Percentiles rank a stretch among this genome's conserved stretches.
These are phyloP conservation scores for Drosophila neocordata DNA, from an alignment of 1,140 invertebrate genomes.

Conservation along the genomic window DNA sequence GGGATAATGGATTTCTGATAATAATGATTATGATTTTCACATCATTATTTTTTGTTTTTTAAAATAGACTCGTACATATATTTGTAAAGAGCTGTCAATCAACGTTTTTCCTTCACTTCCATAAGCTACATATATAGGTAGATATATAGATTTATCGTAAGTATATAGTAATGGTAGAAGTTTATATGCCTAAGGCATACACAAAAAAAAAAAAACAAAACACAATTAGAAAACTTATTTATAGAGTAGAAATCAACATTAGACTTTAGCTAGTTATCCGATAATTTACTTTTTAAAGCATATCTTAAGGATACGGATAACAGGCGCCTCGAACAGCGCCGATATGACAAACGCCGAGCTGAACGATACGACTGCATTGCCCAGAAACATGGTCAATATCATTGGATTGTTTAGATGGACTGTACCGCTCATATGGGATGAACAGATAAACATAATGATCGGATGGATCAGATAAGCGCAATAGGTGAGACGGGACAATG, in stretches of 20 bases:
- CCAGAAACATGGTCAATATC: constrained; percentile 89
- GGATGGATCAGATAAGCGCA: constrained; percentile 95
- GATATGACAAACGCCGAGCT: constrained; percentile 90
- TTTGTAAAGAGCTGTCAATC: not conserved
- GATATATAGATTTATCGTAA: not conserved
- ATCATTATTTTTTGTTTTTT: not conserved
- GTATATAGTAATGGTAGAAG: constrained; percentile 13
- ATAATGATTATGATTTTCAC: constrained; percentile 6
- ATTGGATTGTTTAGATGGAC: constrained; percentile 89
- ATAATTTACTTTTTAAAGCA: constrained; percentile 76
- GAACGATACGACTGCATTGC: constrained; percentile 90
- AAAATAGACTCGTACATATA: not conserved
- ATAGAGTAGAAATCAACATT: constrained; percentile 13
- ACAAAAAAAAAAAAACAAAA: constrained; percentile 30
- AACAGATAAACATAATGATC: constrained; percentile 90
- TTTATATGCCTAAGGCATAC: constrained; percentile 26
- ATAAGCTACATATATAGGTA: constrained; percentile 61
- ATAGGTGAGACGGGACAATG: constrained; percentile 94
- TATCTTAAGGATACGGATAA: constrained; percentile 90
- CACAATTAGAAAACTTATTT: constrained; percentile 11
- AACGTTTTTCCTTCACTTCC: constrained; percentile 41
- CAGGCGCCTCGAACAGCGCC: constrained; percentile 89
- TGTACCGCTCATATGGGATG: constrained; percentile 90
- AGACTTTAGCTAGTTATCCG: not conserved
- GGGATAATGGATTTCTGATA: not conserved